Evolutionary conservation across 2,797 vertebrate genomes (phyloP).

Genomic region (Galaxias olidus): DNA sequence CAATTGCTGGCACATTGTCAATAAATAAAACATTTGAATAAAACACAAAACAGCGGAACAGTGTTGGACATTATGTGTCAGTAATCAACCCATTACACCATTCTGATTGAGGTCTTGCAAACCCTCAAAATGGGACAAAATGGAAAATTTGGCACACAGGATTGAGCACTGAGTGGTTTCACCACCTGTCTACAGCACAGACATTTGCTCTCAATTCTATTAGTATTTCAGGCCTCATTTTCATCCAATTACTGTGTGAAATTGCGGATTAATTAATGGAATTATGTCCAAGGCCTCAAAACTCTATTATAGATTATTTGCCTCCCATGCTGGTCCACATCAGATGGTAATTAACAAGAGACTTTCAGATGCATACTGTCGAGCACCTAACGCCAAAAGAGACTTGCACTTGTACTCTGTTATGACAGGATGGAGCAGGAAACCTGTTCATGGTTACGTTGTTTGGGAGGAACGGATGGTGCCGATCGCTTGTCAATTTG

Average conservation of each 20-base stretch:
- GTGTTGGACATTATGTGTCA: slow-evolving; percentile 3
- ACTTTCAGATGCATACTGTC: not conserved
- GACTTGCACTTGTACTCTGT: not conserved
- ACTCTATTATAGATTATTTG: slow-evolving; percentile 48
- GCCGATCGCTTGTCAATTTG: not conserved
- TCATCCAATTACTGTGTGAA: slow-evolving; percentile 24
- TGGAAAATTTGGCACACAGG: not conserved
- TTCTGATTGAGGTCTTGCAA: slow-evolving; percentile 4
- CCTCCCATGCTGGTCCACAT: slow-evolving; percentile 35
- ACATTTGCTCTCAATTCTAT: not conserved
- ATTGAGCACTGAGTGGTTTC: not conserved
- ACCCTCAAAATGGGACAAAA: not conserved
- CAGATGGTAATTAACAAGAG: slow-evolving; percentile 17
- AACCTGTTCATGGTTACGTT: too few relatives aligned
- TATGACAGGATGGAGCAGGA: not conserved
- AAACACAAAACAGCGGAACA: slow-evolving; percentile 16
- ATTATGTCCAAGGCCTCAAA: slow-evolving; percentile 39
- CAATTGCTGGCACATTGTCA: slow-evolving; percentile 14
- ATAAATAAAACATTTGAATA: slow-evolving; percentile 18
- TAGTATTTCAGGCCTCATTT: slow-evolving; percentile 13
- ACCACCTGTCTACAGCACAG: not conserved
- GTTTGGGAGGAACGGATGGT: too few relatives aligned
- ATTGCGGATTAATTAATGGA: slow-evolving; percentile 34
- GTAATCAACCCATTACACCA: not conserved
- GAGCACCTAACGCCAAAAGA: not conserved